phyloP scores from a whole-genome alignment of 2,797 vertebrate species.

The Danionella dracula region DNA sequence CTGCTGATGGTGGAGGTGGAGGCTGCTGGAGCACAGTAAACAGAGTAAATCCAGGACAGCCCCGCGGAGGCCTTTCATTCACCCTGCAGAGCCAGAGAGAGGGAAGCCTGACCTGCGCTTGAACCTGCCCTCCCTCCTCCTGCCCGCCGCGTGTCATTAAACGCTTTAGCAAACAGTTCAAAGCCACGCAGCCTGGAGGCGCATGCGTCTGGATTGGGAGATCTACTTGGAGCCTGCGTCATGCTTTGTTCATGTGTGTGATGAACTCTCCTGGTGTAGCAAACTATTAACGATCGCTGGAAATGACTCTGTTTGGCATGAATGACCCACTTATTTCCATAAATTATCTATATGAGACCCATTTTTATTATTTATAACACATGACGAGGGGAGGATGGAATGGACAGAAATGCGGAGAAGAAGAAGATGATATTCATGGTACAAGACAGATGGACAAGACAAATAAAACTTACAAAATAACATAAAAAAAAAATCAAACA shows the following conservation, averaged over 20 bases:
- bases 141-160: not conserved
- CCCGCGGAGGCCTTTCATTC: not conserved
- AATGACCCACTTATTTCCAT: not conserved
- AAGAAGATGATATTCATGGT: too few species aligned
- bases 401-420: too few species aligned
- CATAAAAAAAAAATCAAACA: too few species aligned
- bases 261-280: not conserved
- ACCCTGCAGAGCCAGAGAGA: not conserved
- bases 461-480: too few species aligned
- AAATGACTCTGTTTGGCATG: not conserved
- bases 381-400: too few species aligned
- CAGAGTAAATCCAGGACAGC: constrained; percentile 6
- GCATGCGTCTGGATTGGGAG: not conserved
- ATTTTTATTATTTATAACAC: too few species aligned
- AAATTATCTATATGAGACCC: too few species aligned
- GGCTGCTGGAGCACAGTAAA: not conserved
- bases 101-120: constrained; percentile 10
- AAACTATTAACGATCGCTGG: not conserved
- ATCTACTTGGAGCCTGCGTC: not conserved
- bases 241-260: not conserved
- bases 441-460: too few species aligned
- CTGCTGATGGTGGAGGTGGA: not conserved
- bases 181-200: not conserved
- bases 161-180: not conserved
- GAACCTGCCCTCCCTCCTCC: not conserved